Evolutionary conservation across 2,888 invertebrate species (phyloP).

Genomic region (Hyles lineata): DNA sequence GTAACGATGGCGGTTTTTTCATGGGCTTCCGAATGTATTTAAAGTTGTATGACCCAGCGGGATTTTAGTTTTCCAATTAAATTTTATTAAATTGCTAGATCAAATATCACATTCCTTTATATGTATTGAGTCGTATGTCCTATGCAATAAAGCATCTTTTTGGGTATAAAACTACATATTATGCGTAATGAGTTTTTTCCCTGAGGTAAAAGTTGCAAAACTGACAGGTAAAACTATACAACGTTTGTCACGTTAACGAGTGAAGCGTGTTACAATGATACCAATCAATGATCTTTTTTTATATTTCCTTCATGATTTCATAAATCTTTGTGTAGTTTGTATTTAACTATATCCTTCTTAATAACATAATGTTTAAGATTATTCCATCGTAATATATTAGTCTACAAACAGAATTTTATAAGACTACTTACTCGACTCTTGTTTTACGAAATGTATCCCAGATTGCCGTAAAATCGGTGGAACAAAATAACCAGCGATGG

Average conservation of each 20-base stretch:
- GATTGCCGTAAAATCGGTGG: neutral
- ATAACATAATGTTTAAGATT: neutral
- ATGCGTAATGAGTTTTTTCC: no score
- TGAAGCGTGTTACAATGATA: neutral
- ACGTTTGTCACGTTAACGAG: neutral
- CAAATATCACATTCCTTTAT: no score
- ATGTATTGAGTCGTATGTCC: no score
- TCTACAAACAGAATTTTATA: neutral
- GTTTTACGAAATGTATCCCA: neutral
- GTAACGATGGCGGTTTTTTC: conserved; percentile 1
- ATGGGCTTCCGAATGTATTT: conserved; percentile 1
- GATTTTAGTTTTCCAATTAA: no score
- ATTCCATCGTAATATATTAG: neutral
- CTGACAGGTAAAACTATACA: no score
- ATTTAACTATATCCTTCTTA: neutral
- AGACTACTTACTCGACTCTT: no score
- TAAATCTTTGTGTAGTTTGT: neutral
- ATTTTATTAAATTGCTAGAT: no score
- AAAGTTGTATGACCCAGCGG: neutral
- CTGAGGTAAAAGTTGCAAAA: no score
- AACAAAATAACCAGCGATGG: neutral
- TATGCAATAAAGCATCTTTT: no score
- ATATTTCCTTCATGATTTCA: no score
- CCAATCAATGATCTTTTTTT: neutral
- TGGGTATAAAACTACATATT: no score